A percentile compares a stretch with the other conserved stretches of the same genome.
Conservation (phyloP, 2,888 invertebrate species). For the Sicus ferrugineus region DNA sequence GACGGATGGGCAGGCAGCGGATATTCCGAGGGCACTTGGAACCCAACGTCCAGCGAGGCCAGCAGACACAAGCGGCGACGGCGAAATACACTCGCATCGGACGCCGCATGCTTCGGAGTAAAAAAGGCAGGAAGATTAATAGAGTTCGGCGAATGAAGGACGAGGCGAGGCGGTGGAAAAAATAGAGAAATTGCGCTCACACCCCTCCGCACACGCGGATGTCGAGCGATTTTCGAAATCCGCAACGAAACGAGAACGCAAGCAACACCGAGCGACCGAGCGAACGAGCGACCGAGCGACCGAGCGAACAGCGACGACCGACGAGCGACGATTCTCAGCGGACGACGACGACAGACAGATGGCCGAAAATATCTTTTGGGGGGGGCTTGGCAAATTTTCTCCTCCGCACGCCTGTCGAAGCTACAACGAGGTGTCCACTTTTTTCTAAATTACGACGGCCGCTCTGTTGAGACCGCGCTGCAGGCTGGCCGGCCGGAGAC, state of each 20-base stretch:
- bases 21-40: background rate
- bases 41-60: background rate
- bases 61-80: background rate
- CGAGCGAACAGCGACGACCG: background rate
- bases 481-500: background rate
- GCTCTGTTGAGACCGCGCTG: no score
- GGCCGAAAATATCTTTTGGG: background rate
- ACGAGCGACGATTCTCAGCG: no score
- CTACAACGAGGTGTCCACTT: background rate
- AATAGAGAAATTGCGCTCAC: background rate
- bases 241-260: background rate
- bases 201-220: background rate
- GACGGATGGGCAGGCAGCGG: background rate
- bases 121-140: background rate
- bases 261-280: background rate
- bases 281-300: background rate
- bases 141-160: background rate
- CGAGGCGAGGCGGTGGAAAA: background rate
- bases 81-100: slow-evolving; percentile 7
- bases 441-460: slow-evolving; percentile 24
- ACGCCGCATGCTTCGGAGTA: background rate
- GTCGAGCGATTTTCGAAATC: background rate
- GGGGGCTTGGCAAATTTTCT: background rate
- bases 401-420: slow-evolving; percentile 11
- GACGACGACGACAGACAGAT: background rate